Percentiles rank a stretch among this genome's conserved stretches.
Evolutionary conservation across 2,113 vertebrate species (phyloP).

Genomic region (Podarcis raffonei): DNA sequence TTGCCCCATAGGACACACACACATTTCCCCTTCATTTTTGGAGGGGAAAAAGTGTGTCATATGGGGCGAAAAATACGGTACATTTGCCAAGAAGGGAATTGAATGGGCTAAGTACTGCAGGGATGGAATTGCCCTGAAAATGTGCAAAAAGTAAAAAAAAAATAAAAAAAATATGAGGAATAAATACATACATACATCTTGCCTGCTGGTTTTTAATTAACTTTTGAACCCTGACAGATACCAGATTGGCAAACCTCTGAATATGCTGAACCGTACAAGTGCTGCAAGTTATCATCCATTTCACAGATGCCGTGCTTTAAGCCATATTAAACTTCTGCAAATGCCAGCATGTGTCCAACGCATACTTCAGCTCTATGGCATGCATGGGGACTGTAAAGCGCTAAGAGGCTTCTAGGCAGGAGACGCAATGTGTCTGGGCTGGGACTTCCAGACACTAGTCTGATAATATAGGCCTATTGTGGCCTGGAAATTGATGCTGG

Average conservation of each 20-base stretch:
- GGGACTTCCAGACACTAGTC: background rate
- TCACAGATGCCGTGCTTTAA: slow-evolving; percentile 29
- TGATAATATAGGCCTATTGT: background rate
- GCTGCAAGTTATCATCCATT: background rate
- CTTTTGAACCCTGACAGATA: slow-evolving; percentile 30
- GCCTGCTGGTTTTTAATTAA: slow-evolving; percentile 62
- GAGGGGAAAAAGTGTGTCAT: no score
- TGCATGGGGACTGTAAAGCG: background rate
- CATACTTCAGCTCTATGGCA: background rate
- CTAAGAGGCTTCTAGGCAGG: background rate
- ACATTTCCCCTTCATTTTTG: no score
- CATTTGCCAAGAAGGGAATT: slow-evolving; percentile 35
- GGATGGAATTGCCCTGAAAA: slow-evolving; percentile 14
- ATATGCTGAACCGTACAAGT: slow-evolving; percentile 17
- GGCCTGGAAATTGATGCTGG: background rate
- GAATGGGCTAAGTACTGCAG: slow-evolving; percentile 36
- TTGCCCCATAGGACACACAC: no score
- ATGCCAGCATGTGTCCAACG: background rate
- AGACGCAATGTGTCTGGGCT: background rate
- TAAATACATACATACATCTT: slow-evolving; percentile 20
- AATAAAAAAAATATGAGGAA: slow-evolving; percentile 4
- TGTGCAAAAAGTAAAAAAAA: background rate
- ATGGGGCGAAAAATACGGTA: no score
- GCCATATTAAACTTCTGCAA: background rate
- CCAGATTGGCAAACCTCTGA: slow-evolving; percentile 26